Evolutionary conservation across 2,113 vertebrate species (phyloP).

Genomic region (Hucho hucho): DNA sequence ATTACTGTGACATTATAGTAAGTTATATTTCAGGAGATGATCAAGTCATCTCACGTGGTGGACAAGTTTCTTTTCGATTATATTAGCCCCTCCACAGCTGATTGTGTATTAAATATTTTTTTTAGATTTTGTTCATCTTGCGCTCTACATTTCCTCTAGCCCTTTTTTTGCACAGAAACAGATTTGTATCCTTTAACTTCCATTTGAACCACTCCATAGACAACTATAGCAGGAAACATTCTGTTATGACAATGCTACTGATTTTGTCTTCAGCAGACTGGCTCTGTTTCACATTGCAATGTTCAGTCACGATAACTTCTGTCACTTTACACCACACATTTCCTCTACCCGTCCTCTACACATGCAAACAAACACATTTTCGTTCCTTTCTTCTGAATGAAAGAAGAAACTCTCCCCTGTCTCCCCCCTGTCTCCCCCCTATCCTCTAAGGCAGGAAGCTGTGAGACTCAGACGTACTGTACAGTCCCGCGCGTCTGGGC

Average conservation of each 20-base stretch:
- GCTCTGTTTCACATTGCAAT: neutral
- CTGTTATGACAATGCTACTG: neutral
- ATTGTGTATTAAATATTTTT: no score
- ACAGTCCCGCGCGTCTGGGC: constrained; percentile 72
- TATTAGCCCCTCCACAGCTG: no score
- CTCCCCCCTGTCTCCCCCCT: neutral
- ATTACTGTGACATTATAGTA: no score
- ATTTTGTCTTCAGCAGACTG: neutral
- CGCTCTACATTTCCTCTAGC: neutral
- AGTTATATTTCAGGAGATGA: no score
- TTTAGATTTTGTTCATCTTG: no score
- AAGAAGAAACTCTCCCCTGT: constrained; percentile 31
- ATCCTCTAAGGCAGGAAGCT: constrained; percentile 59
- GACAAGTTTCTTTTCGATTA: no score
- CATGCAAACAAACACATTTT: constrained; percentile 31
- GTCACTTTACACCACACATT: neutral
- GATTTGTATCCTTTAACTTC: neutral
- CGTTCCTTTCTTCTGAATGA: constrained; percentile 52
- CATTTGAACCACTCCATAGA: no score
- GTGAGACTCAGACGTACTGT: constrained; percentile 67
- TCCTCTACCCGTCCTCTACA: constrained; percentile 22
- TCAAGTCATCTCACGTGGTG: no score
- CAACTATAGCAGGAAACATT: neutral
- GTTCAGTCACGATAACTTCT: neutral
- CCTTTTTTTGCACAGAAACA: neutral